Base-by-base conservation (phyloP, 2,888 invertebrate species). In the Luperina nickerlii region DNA sequence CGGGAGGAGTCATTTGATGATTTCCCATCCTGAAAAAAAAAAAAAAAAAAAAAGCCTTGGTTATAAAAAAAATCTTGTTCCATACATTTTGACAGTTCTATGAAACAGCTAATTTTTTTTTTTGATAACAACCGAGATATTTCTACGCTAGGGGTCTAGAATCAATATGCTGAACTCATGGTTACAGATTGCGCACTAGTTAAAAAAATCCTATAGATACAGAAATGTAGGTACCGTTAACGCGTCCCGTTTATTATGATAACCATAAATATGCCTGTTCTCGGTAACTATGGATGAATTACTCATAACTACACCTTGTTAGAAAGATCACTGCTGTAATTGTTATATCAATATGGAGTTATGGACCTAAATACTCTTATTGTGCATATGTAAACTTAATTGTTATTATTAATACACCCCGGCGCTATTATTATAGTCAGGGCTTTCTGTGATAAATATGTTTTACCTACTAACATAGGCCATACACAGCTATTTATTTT, bases 311-410 rank as follows among this genome's bases (percentile, higher is more conserved):
- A 76, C n/a, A 24, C 42, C 65, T 65, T 69, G 24, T 13, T 15
- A 24, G 24, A 32, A 32, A 32, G 32, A 38, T 63, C 76, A 65
- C 54, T 65, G 24, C 24, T 62, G 20, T 68, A 48, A 77, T 72
- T 81, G 65, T 82, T 74, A 82, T 63, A 66, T 57, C 65, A 68
- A 62, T 71, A 57, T 45, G 69, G 32, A 69, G 51, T 15, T 51
- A 51, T 15, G 45, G 54, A 62, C 32, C n/a, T 27, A 74, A 71
- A 71, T 63, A 70, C 32, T 63, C 63, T 67, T 76, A 57, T 67
- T 85, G 38, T 54, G 54, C 32, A 65, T 63, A 24, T 63, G 42
- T 70, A 65, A 78, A 74, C 27, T 74, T 54, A 74, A 75, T 79
- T 48, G 66, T 67, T 68, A 54, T 75, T 54, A 42, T 66, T 45